phyloP scores from a whole-genome alignment of 1,140 invertebrate species.

The Anoplolepis gracilipes region DNA sequence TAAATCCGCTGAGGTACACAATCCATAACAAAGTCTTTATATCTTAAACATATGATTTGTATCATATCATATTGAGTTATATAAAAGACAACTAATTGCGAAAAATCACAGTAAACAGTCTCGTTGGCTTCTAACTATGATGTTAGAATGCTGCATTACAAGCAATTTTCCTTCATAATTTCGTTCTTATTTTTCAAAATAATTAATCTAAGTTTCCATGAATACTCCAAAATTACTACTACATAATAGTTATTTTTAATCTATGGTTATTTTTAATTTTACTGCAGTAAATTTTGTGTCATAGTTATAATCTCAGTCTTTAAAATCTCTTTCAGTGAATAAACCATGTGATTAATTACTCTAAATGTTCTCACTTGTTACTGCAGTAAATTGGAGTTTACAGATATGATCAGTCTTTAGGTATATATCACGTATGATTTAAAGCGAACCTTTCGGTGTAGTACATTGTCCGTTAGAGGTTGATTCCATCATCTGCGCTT shows the following conservation, averaged over 20 bases:
- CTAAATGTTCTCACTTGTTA: neutral
- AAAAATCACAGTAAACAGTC: neutral
- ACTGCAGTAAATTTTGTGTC: neutral
- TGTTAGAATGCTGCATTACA: neutral
- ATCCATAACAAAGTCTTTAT: neutral
- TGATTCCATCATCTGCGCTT: conserved; percentile 29
- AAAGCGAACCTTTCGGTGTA: conserved; percentile 33
- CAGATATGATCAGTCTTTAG: neutral
- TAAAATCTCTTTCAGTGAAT: neutral
- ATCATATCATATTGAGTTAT: neutral
- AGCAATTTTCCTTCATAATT: neutral
- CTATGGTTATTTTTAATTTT: conserved; percentile 2
- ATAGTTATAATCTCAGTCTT: neutral
- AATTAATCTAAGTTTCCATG: neutral
- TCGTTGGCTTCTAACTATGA: conserved; percentile 8
- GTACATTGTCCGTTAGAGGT: conserved; percentile 39
- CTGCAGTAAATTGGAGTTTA: neutral
- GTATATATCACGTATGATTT: neutral
- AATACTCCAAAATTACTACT: neutral
- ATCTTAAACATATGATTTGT: conserved; percentile 10
- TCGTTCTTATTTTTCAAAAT: neutral
- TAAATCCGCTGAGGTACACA: conserved; percentile 2
- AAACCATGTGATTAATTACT: neutral
- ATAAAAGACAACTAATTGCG: neutral
- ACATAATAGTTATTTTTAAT: conserved; percentile 4